Percentiles rank a stretch among this genome's conserved stretches.
These are phyloP conservation scores for Eurois occulta DNA, from an alignment of 2,888 invertebrate species.

Conservation along the genomic window DNA sequence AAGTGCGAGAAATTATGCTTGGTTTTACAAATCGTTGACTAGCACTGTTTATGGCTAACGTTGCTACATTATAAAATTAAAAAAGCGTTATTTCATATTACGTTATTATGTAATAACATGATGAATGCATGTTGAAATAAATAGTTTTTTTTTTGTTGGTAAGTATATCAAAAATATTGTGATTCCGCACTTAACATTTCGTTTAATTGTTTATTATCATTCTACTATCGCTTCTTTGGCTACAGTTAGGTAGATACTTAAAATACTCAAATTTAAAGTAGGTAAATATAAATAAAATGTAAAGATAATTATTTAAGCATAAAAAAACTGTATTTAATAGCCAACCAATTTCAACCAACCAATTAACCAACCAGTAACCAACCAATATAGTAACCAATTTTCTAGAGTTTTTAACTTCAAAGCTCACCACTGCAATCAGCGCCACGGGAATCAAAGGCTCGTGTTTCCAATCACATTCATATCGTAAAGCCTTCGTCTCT, in stretches of 20 bases:
- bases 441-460: conserved; percentile 74
- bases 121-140: no score
- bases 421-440: conserved; percentile 63
- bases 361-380: no score
- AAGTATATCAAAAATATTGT: neutral
- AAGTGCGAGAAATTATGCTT: neutral
- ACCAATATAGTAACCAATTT: neutral
- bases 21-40: neutral
- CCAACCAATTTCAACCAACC: no score
- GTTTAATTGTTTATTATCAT: neutral
- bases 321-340: neutral
- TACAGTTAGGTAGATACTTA: neutral
- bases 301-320: neutral
- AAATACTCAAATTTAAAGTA: neutral
- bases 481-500: conserved; percentile 82
- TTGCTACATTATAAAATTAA: neutral
- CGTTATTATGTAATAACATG: no score
- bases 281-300: no score
- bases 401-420: neutral
- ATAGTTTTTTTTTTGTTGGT: no score
- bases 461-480: conserved; percentile 73
- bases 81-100: no score
- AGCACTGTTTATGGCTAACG: neutral
- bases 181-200: neutral
- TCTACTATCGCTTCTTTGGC: neutral